Evolutionary conservation across 2,888 invertebrate species (phyloP), one percentile per base, ranked within the genome.

Genomic region (Mactromeris polynyma): DNA sequence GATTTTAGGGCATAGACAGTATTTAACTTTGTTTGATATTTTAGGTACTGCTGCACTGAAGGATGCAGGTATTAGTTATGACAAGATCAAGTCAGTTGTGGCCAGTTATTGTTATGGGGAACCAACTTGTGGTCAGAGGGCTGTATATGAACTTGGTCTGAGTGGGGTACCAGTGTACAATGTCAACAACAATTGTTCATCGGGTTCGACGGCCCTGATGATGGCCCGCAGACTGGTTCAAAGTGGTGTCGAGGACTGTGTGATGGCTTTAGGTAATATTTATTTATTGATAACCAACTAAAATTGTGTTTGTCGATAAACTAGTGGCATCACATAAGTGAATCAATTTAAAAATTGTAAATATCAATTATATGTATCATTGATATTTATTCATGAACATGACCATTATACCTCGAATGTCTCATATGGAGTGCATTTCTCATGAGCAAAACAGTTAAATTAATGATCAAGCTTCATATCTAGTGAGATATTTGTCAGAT

Each of bases 91-190:
- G 84, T 94, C 95, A 42, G 96, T 94, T 26, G 95, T 96, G n/a
- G 96, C 95, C 54, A 96, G 96, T 81, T 96, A 96, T 86, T 96
- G 95, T 86, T 96, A 96, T 89, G 96, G 96, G n/a, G 96, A 96
- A 87, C 95, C 96, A 69, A 95, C 96, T 14, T 93, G 95, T 90
- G 96, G 96, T 0, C 99, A 99, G 97, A 97, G 99, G 92, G 99
- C 99, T 0, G 97, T 99, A 6, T 99, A 99, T 97, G 98, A 98
- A 96, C 97, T 99, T 54, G 99, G 99, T 86, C 98, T 99, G 98
- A 95, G 94, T 51, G 96, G 96, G 42, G 93, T 96, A 58, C 96
- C 96, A 21, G 94, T 96, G 11, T 96, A 94, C 89, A 96, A 96
- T 91, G 95, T 95, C 78, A 96, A 96, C 87, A 96, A 96, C 91